A percentile compares a stretch with the other conserved stretches of the same genome.
Evolutionary conservation across 2,888 invertebrate genomes (phyloP).

Genomic region (Noctua comes): DNA sequence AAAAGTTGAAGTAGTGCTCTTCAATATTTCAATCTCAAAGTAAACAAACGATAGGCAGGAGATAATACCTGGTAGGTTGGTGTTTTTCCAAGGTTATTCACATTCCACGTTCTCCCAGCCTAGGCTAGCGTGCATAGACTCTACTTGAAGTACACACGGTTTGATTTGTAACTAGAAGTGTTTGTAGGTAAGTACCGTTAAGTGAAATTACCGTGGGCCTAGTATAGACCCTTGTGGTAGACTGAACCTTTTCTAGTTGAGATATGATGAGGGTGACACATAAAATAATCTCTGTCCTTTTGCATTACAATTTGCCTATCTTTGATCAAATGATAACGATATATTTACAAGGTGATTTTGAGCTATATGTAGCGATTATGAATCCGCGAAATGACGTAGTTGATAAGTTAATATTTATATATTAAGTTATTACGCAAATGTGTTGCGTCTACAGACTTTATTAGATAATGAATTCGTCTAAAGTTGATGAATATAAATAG

Average conservation of each 20-base stretch:
- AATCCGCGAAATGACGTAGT: slow-evolving; percentile 33
- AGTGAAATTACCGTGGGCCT: slow-evolving; percentile 14
- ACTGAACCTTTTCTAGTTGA: neutral
- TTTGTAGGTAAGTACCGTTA: slow-evolving; percentile 28
- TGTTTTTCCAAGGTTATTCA: slow-evolving; percentile 77
- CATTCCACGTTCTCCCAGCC: slow-evolving; percentile 80
- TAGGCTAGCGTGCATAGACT: slow-evolving; percentile 77
- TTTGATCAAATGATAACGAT: slow-evolving; percentile 30
- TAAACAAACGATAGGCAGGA: slow-evolving; percentile 43
- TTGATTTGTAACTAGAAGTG: slow-evolving; percentile 41
- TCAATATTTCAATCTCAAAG: slow-evolving; percentile 55
- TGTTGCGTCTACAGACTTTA: slow-evolving; percentile 23
- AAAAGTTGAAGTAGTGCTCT: slow-evolving; percentile 24
- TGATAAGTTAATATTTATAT: slow-evolving; percentile 27
- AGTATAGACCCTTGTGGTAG: slow-evolving; percentile 24
- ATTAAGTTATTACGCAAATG: slow-evolving; percentile 35
- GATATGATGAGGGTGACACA: slow-evolving; percentile 3
- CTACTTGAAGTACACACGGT: slow-evolving; percentile 52
- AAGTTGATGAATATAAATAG: neutral
- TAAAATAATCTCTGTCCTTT: slow-evolving; percentile 7
- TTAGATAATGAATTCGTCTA: slow-evolving; percentile 39
- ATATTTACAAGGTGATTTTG: slow-evolving; percentile 27
- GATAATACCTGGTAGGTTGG: slow-evolving; percentile 53
- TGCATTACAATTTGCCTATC: slow-evolving; percentile 20
- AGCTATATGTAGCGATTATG: slow-evolving; percentile 27